phyloP scores from a whole-genome alignment of 1,140 invertebrate genomes.

The Mactra quadrangularis region DNA sequence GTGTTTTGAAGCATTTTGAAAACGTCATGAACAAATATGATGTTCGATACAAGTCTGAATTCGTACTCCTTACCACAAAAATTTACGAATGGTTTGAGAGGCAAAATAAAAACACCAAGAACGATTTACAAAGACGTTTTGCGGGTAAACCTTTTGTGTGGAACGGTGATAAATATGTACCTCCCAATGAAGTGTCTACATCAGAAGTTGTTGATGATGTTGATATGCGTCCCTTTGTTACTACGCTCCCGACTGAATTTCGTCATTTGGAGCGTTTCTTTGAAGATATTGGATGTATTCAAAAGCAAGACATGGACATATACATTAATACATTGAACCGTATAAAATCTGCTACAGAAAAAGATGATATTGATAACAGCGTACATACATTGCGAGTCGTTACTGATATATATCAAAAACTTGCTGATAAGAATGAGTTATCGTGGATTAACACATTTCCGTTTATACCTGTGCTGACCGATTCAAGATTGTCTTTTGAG shows the following conservation, averaged over 20 bases:
- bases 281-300: neutral
- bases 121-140: neutral
- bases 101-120: neutral
- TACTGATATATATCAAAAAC: neutral
- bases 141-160: neutral
- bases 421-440: neutral
- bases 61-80: neutral
- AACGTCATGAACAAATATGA: conserved; percentile 3
- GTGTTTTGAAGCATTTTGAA: conserved; percentile 6
- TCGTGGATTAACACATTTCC: neutral
- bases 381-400: neutral
- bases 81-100: conserved; percentile 16
- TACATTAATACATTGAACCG: neutral
- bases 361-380: neutral
- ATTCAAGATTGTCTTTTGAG: neutral
- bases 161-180: conserved; percentile 17
- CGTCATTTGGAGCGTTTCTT: neutral
- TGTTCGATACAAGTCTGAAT: neutral
- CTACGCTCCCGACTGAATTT: conserved; percentile 9
- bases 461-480: neutral
- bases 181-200: neutral
- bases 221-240: conserved; percentile 27
- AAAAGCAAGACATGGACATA: conserved; percentile 1
- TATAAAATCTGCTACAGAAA: neutral
- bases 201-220: too few relatives aligned